These are phyloP conservation scores for Drosophila ustulata DNA, from an alignment of 2,888 invertebrate genomes.

Conservation along the genomic window DNA sequence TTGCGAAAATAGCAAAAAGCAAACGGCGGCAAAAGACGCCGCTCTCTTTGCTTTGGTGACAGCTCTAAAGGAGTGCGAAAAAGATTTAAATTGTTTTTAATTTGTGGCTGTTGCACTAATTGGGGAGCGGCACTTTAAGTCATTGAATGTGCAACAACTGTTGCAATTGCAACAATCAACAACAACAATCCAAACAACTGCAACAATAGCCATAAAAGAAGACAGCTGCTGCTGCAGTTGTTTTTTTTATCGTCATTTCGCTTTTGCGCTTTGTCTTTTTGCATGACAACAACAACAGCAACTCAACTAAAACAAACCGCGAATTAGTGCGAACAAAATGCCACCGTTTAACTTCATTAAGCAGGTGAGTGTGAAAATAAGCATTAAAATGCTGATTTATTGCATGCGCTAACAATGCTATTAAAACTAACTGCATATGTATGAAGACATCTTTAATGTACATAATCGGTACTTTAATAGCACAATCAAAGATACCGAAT, in stretches of 20 bases:
- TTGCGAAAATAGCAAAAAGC: conserved; percentile 49
- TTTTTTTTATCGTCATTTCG: conserved; percentile 35
- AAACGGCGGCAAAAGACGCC: conserved; percentile 29
- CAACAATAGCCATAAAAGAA: conserved; percentile 30
- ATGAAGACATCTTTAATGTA: not conserved
- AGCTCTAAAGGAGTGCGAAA: conserved; percentile 66
- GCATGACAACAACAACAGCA: conserved; percentile 35
- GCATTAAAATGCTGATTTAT: conserved; percentile 46
- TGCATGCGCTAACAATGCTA: conserved; percentile 39
- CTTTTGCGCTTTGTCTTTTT: conserved; percentile 47
- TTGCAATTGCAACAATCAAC: conserved; percentile 27
- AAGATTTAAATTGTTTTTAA: conserved; percentile 67
- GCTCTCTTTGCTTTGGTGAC: conserved; percentile 53
- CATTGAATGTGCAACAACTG: conserved; percentile 17
- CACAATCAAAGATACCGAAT: conserved; percentile 9
- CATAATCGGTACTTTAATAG: not conserved
- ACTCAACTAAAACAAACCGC: conserved; percentile 21
- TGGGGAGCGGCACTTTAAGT: conserved; percentile 33
- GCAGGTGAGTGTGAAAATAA: conserved; percentile 77
- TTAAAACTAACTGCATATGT: conserved; percentile 24
- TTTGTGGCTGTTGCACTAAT: conserved; percentile 50
- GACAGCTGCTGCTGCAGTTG: conserved; percentile 47
- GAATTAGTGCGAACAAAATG: conserved; percentile 67
- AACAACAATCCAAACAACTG: conserved; percentile 19
- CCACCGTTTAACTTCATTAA: conserved; percentile 81